Conservation (phyloP, 2,113 vertebrate genomes). For the Sceloporus undulatus region DNA sequence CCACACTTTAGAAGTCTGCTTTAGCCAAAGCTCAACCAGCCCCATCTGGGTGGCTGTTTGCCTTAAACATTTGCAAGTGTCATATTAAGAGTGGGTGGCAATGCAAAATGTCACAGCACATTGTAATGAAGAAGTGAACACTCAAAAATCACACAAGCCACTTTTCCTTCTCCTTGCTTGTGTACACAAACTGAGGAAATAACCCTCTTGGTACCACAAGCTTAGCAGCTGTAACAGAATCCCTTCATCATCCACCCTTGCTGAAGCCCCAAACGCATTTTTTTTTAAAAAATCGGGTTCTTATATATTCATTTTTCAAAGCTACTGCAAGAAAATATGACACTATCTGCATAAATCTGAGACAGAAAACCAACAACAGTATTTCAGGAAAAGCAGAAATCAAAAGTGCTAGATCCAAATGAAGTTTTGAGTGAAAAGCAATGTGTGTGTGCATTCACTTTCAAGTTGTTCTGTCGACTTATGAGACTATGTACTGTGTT, state of each 20-base stretch:
- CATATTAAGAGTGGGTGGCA: no score
- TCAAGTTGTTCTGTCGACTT: no score
- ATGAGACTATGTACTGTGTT: no score
- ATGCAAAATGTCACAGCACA: background rate
- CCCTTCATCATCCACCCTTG: rapidly evolving
- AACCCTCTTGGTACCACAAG: rapidly evolving
- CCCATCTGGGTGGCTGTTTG: background rate
- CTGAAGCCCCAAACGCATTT: rapidly evolving
- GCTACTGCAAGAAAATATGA: background rate
- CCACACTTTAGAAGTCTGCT: background rate
- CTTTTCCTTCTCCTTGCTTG: background rate
- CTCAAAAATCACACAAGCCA: background rate
- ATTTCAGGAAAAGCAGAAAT: background rate
- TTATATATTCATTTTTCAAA: background rate
- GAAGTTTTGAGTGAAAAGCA: background rate
- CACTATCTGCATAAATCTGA: background rate
- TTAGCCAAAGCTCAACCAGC: background rate
- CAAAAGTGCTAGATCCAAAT: background rate
- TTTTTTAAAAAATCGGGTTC: rapidly evolving
- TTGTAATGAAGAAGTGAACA: background rate
- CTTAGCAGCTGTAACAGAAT: rapidly evolving
- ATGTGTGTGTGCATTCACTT: no score
- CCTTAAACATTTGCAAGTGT: background rate
- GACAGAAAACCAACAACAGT: no score
- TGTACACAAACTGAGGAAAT: background rate